Conservation (phyloP, 2,797 vertebrate species). For the Platalea minor region DNA sequence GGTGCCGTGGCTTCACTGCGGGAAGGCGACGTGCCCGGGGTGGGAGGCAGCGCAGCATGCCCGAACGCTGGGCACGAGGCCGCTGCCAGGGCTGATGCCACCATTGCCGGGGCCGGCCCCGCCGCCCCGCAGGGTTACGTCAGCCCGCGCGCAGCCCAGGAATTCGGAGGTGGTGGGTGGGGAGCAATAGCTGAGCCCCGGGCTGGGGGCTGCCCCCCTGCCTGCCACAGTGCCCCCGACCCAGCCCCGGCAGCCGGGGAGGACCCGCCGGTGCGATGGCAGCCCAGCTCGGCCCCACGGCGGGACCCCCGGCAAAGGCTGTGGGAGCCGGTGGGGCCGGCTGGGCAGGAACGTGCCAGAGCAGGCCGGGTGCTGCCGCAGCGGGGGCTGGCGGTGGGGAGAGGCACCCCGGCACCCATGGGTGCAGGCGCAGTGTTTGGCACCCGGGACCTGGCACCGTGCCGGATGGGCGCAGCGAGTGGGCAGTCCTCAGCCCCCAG, state of each 20-base stretch:
- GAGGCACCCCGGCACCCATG: neutral
- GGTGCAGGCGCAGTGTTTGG: neutral
- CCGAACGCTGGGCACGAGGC: rapidly evolving
- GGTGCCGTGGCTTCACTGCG: rapidly evolving
- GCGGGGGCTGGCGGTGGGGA: neutral
- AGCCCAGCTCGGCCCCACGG: neutral
- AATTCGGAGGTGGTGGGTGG: neutral
- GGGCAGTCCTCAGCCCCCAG: neutral
- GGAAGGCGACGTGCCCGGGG: neutral
- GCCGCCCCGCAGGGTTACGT: neutral
- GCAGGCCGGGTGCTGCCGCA: neutral
- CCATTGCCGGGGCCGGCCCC: neutral
- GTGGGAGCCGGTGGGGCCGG: neutral
- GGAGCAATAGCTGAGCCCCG: neutral
- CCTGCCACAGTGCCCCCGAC: rapidly evolving
- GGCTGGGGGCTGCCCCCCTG: neutral
- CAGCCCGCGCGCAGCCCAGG: neutral
- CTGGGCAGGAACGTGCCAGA: neutral
- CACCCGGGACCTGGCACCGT: neutral
- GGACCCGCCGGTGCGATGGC: rapidly evolving
- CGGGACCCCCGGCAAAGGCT: neutral
- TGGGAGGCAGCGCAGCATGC: rapidly evolving
- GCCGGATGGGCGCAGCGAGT: neutral
- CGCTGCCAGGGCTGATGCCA: neutral
- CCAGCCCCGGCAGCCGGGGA: neutral